phyloP scores from a whole-genome alignment of 2,888 invertebrate species.

The Pseudanteris insignis region DNA sequence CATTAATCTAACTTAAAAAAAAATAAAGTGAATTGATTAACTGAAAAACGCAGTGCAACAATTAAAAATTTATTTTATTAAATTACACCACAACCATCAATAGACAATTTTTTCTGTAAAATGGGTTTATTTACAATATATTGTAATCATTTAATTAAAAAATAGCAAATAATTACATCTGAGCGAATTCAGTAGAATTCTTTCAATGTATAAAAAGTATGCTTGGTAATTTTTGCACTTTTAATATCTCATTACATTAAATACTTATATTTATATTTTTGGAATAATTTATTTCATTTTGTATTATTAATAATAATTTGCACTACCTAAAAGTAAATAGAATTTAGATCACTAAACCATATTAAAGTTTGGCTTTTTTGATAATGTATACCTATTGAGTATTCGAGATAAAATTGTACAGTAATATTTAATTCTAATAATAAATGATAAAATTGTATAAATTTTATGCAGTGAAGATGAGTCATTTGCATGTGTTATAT shows the following conservation, averaged over 20 bases:
- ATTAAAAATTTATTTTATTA: constrained; percentile 42
- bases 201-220: constrained; percentile 17
- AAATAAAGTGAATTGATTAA: neutral
- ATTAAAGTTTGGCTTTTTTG: no score
- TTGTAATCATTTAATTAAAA: constrained; percentile 18
- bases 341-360: no score
- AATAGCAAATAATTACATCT: constrained; percentile 11
- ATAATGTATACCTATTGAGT: no score
- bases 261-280: constrained; percentile 4
- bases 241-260: no score
- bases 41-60: constrained; percentile 16
- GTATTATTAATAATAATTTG: no score
- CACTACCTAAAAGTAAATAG: no score
- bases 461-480: no score
- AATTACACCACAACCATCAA: constrained; percentile 43
- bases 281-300: constrained; percentile 15
- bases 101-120: constrained; percentile 40
- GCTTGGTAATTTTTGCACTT: constrained; percentile 12
- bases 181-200: constrained; percentile 14
- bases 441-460: no score
- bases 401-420: no score
- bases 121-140: constrained; percentile 33
- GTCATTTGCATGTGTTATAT: no score
- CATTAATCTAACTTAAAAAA: neutral
- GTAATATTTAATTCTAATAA: no score